These are phyloP conservation scores for Carettochelys insculpta DNA, from an alignment of 2,113 vertebrate species.

Conservation along the genomic window DNA sequence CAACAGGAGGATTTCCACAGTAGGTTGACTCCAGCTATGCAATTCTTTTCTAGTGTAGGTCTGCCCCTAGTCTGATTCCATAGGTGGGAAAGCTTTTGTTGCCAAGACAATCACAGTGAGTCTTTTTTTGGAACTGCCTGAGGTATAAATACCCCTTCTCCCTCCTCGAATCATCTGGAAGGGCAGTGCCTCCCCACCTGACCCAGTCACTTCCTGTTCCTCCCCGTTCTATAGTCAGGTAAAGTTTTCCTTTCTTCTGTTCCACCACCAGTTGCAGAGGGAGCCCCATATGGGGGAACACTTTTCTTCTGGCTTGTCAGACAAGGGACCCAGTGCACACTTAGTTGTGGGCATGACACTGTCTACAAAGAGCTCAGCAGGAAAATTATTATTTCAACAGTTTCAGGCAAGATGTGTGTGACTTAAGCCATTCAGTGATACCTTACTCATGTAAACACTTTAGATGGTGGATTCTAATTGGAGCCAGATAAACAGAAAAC, in stretches of 20 bases:
- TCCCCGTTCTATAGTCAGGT: not conserved
- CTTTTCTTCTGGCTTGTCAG: not conserved
- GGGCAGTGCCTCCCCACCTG: not conserved
- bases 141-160: not conserved
- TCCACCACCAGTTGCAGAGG: not conserved
- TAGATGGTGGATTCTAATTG: not conserved
- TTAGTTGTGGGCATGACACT: not conserved
- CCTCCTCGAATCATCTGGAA: not conserved
- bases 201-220: not conserved
- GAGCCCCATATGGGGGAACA: not conserved
- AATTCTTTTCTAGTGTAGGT: no score
- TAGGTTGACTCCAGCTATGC: no score
- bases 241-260: not conserved
- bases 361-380: conserved; percentile 8
- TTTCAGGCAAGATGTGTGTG: not conserved
- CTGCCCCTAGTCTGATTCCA: not conserved
- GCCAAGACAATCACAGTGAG: not conserved
- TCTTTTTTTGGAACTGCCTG: not conserved
- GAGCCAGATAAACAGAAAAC: not conserved
- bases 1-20: no score
- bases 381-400: not conserved
- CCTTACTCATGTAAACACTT: not conserved
- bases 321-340: not conserved
- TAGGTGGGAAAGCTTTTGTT: not conserved
- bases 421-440: not conserved